These are phyloP conservation scores for Pterocles gutturalis DNA, from an alignment of 2,113 vertebrate species.

Conservation along the genomic window DNA sequence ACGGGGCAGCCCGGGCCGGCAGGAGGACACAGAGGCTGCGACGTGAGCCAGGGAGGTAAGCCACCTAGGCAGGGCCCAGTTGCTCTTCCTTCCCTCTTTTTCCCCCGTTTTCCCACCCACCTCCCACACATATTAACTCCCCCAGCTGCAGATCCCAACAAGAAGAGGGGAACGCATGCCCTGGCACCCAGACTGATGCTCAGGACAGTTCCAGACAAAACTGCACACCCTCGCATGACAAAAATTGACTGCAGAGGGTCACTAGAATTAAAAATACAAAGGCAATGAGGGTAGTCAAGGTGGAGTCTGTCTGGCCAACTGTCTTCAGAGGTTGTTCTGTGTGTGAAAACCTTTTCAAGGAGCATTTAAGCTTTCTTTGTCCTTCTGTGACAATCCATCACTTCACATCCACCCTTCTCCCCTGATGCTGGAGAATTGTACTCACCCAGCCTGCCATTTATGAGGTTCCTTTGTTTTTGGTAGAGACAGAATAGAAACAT, in stretches of 20 bases:
- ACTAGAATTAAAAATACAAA: not conserved
- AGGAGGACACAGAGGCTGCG: not conserved
- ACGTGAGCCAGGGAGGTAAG: too few species aligned
- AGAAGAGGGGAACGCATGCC: rapidly evolving
- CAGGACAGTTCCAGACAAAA: not conserved
- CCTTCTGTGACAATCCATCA: not conserved
- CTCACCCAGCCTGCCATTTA: not conserved
- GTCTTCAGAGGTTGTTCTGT: not conserved
- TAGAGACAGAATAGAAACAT: not conserved
- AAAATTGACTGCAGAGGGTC: rapidly evolving
- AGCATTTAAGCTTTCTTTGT: not conserved
- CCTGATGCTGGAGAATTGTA: not conserved
- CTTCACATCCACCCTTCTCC: not conserved
- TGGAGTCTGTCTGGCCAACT: not conserved
- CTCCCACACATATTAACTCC: rapidly evolving
- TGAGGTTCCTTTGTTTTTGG: not conserved
- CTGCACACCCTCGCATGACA: not conserved
- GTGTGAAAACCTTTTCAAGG: not conserved
- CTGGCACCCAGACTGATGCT: not conserved
- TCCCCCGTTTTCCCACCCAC: rapidly evolving
- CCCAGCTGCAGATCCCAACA: not conserved
- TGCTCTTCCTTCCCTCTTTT: too few species aligned
- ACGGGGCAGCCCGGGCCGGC: not conserved
- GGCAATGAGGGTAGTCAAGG: not conserved
- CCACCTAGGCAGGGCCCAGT: not conserved